Percentiles rank a stretch among this genome's conserved stretches.
phyloP scores from a whole-genome alignment of 2,888 invertebrate species.

The Lobophora halterata region DNA sequence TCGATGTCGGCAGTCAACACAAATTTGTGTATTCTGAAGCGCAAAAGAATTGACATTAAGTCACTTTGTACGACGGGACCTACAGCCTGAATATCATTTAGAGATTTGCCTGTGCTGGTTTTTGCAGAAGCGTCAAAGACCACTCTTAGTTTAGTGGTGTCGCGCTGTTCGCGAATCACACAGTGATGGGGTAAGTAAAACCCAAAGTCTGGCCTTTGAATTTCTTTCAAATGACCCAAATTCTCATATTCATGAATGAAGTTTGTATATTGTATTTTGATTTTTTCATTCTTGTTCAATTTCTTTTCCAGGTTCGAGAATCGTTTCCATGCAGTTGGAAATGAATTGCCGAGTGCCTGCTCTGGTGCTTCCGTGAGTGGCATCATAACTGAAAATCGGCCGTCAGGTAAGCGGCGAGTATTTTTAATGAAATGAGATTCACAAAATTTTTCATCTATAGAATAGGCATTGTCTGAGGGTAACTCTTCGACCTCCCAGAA shows the following conservation, averaged over 20 bases:
- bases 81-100: conserved; percentile 22
- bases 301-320: conserved; percentile 3
- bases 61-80: conserved; percentile 23
- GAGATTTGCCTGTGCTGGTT: conserved; percentile 15
- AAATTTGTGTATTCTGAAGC: conserved; percentile 24
- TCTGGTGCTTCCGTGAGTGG: conserved; percentile 1
- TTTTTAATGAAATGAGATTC: conserved; percentile 7
- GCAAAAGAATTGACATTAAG: conserved; percentile 19
- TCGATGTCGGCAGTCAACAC: conserved; percentile 25
- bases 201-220: background rate
- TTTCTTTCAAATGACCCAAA: conserved; percentile 3
- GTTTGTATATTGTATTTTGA: conserved; percentile 5
- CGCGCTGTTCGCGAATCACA: conserved; percentile 25
- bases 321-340: conserved; percentile 1
- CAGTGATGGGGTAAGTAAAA: conserved; percentile 35
- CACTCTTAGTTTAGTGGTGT: conserved; percentile 31
- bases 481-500: conserved; percentile 6
- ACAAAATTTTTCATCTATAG: conserved; percentile 5
- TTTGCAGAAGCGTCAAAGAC: conserved; percentile 32
- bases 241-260: conserved; percentile 5
- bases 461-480: background rate
- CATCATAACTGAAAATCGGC: conserved; percentile 5
- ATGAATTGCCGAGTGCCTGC: conserved; percentile 1
- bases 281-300: background rate
- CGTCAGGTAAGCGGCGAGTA: conserved; percentile 1